Base-by-base conservation (phyloP, 1,140 invertebrate species). In the Asobara japonica region DNA sequence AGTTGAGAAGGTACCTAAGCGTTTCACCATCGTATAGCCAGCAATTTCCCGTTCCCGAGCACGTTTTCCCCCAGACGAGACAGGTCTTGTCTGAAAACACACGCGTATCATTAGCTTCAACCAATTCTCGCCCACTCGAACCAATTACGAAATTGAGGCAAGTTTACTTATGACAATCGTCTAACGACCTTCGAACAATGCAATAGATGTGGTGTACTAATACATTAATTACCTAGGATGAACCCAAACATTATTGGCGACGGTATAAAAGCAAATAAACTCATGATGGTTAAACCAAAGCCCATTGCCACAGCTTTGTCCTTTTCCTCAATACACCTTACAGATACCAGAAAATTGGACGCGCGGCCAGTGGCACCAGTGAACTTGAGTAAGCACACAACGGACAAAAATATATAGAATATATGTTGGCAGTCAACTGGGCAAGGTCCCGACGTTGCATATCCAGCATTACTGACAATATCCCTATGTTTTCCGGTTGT, bases 41-140 rank as follows among this genome's bases (percentile, higher is more conserved):
- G 80, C 92, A 93, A 78, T 94, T 93, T 65, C 93, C 92, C 41
- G 89, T 92, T 62, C 90, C 91, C 4, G 89, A 87, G 77, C 92
- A 93, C 8, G 92, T 93, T 80, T 92, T 92, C 13, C 92, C 93
- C 93, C 93, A 94, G 11, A 93, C 90, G 1, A 93, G 77, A 76
- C 93, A 94, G 13, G 91, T 90, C 41, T 88, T 89, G 86, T 92
- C 91, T 92, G 77, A 13, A 85, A 85, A 76, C 66, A 79, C 22
- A 45, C n/a, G 38, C 33, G 72, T 38, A 20, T 51, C 33, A 67
- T 29, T 27, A 3, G 13, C 22, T 27, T 20, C 8, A 27, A 27
- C 25, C 16, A 10, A 51, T 51, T 22, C 8, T 62, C 22, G 48
- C 6, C 25, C 22, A 33, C 22, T 41, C 5, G 5, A 16, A 8